Percentiles rank a stretch among this genome's conserved stretches.
These are phyloP conservation scores for Eumacrocentrus americanus DNA, from an alignment of 2,888 invertebrate species.

Conservation along the genomic window DNA sequence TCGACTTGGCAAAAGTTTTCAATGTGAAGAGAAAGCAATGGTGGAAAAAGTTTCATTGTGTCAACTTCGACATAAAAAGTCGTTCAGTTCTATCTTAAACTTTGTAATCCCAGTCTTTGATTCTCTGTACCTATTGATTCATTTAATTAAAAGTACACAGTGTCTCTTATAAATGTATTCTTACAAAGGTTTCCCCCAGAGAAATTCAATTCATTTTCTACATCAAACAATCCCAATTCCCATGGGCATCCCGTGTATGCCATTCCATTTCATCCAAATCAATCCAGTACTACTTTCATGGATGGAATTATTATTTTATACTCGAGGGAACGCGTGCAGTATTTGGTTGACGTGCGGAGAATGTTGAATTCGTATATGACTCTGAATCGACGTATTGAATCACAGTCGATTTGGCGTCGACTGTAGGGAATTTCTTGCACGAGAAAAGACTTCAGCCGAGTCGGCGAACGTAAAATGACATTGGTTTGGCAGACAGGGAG, in stretches of 20 bases:
- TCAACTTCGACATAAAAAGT: background rate
- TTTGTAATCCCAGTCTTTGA: background rate
- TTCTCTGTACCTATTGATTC: background rate
- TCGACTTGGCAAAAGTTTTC: background rate
- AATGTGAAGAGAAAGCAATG: background rate
- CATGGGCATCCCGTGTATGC: background rate
- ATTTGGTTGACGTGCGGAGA: background rate
- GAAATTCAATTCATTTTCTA: slow-evolving; percentile 39
- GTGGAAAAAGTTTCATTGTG: background rate
- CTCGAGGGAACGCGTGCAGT: background rate
- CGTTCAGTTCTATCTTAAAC: too few species aligned
- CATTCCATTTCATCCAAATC: background rate
- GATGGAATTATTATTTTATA: slow-evolving; percentile 10
- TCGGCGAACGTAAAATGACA: slow-evolving; percentile 22
- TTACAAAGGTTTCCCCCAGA: slow-evolving; percentile 34
- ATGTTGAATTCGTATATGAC: slow-evolving; percentile 1
- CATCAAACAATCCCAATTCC: slow-evolving; percentile 33
- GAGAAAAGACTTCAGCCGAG: slow-evolving; percentile 9
- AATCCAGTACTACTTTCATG: background rate
- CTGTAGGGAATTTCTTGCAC: background rate
- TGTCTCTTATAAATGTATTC: slow-evolving; percentile 12
- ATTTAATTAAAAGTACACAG: background rate
- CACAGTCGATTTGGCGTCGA: background rate
- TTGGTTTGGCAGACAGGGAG: slow-evolving; percentile 35
- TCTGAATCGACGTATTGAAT: slow-evolving; percentile 10